Conservation (phyloP, 2,888 invertebrate genomes). For the Aelia acuminata region DNA sequence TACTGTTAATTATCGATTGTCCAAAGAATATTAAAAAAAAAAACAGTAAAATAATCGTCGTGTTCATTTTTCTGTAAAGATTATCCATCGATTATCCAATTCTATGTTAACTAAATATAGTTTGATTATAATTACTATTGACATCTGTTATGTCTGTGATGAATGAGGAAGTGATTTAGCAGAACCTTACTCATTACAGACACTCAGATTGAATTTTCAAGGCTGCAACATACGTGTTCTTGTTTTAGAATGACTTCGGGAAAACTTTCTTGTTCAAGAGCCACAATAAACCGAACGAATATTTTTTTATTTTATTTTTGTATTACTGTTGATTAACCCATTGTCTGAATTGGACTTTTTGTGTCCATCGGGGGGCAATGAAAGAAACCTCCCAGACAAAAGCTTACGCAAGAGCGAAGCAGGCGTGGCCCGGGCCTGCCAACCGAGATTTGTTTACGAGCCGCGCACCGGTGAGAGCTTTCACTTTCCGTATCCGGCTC, state of each 20-base stretch:
- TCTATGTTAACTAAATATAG: too few species aligned
- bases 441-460: constrained; percentile 26
- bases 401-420: neutral
- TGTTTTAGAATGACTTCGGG: neutral
- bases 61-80: too few species aligned
- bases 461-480: neutral
- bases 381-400: constrained; percentile 8
- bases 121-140: neutral
- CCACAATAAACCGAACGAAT: neutral
- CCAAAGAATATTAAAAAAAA: too few species aligned
- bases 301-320: neutral
- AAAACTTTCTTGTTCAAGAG: neutral
- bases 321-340: neutral
- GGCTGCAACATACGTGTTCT: neutral
- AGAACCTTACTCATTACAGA: neutral
- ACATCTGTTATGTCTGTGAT: neutral
- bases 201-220: neutral
- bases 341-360: neutral
- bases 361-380: neutral
- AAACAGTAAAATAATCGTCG: too few species aligned
- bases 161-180: neutral
- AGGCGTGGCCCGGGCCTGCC: neutral
- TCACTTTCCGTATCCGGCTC: constrained; percentile 14
- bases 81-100: too few species aligned
- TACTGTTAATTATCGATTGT: too few species aligned